These are phyloP conservation scores for Mesochorus sp. DNA, from an alignment of 2,888 invertebrate genomes.

Conservation along the genomic window DNA sequence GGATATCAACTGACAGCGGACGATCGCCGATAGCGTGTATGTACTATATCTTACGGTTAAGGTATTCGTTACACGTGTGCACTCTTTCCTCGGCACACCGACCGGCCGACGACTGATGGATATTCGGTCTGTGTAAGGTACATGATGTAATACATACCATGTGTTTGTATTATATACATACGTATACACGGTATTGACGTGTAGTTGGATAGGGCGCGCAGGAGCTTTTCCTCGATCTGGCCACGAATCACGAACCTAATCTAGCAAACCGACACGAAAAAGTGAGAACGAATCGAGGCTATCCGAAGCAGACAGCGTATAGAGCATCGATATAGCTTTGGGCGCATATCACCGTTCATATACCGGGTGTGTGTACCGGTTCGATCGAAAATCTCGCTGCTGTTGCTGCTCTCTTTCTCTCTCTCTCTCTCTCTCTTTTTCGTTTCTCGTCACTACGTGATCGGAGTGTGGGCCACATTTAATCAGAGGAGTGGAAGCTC, in stretches of 20 bases:
- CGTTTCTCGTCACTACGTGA: slow-evolving; percentile 54
- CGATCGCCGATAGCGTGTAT: slow-evolving; percentile 36
- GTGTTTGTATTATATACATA: slow-evolving; percentile 23
- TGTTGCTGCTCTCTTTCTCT: too few species aligned
- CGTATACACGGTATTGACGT: slow-evolving; percentile 43
- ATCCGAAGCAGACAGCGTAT: slow-evolving; percentile 53
- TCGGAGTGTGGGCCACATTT: slow-evolving; percentile 46
- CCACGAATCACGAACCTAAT: slow-evolving; percentile 73
- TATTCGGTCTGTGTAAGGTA: slow-evolving; percentile 37
- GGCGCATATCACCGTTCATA: slow-evolving; percentile 32
- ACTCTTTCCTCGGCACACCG: slow-evolving; percentile 42
- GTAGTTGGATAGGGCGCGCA: slow-evolving; percentile 30
- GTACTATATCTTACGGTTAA: slow-evolving; percentile 59
- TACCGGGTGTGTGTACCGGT: slow-evolving; percentile 27
- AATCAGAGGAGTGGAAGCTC: slow-evolving; percentile 30
- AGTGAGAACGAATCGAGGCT: slow-evolving; percentile 69
- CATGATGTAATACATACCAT: slow-evolving; percentile 6
- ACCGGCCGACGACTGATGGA: slow-evolving; percentile 36
- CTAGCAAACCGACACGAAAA: slow-evolving; percentile 72
- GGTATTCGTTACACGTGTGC: slow-evolving; percentile 67
- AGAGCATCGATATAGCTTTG: slow-evolving; percentile 48
- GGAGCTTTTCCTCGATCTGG: slow-evolving; percentile 59
- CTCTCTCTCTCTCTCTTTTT: too few species aligned
- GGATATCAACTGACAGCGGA: slow-evolving; percentile 69
- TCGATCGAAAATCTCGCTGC: slow-evolving; percentile 53